phyloP scores from a whole-genome alignment of 2,113 vertebrate genomes.

The Loxodonta africana region DNA sequence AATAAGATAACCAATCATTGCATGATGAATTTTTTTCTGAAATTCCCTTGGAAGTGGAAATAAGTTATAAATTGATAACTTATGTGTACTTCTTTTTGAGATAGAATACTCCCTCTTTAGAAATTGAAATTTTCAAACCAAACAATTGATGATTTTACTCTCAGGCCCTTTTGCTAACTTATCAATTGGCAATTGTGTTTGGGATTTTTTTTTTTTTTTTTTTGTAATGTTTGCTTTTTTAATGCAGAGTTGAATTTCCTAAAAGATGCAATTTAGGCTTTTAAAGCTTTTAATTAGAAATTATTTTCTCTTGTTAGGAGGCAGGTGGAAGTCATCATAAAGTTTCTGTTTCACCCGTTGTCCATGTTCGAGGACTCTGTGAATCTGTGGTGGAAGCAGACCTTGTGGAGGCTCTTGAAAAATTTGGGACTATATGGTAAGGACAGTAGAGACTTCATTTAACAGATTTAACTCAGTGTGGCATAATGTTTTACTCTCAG shows the following conservation, averaged over 20 bases:
- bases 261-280: conserved; percentile 43
- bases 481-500: not conserved
- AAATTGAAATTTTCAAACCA: conserved; percentile 29
- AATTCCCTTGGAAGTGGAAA: conserved; percentile 17
- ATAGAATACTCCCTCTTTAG: conserved; percentile 7
- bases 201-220: not conserved
- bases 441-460: conserved; percentile 27
- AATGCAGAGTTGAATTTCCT: conserved; percentile 59
- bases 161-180: conserved; percentile 29
- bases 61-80: conserved; percentile 54
- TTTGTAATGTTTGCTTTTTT: conserved; percentile 38
- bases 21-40: conserved; percentile 13
- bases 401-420: conserved; percentile 96
- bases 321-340: conserved; percentile 92
- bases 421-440: conserved; percentile 98
- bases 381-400: conserved; percentile 98
- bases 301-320: conserved; percentile 86
- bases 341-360: conserved; percentile 96
- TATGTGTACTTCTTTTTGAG: conserved; percentile 65
- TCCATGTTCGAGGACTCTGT: conserved; percentile 96
- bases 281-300: conserved; percentile 49
- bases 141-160: conserved; percentile 13
- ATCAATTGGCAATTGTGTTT: conserved; percentile 41
- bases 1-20: not conserved
- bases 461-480: not conserved